phyloP scores from a whole-genome alignment of 2,797 vertebrate species.

The Craterocephalus amniculus region DNA sequence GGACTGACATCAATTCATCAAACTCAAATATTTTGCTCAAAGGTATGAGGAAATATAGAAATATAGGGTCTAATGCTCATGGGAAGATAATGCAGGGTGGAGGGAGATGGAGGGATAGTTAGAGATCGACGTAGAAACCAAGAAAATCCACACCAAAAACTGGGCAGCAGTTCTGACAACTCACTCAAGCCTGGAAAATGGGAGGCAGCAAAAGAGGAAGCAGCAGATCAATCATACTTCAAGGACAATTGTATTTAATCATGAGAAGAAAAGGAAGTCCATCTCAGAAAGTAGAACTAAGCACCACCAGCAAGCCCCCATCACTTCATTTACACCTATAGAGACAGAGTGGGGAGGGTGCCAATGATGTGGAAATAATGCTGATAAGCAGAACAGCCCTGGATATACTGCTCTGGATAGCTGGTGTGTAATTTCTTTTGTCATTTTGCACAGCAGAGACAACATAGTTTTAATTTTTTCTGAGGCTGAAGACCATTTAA shows the following conservation, averaged over 20 bases:
- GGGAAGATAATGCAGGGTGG: constrained; percentile 31
- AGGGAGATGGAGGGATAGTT: not conserved
- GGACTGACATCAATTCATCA: constrained; percentile 34
- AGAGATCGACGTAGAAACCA: constrained; percentile 23
- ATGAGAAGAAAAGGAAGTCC: constrained; percentile 23
- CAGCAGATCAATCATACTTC: constrained; percentile 52
- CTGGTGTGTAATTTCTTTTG: constrained; percentile 27
- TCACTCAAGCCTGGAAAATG: constrained; percentile 45
- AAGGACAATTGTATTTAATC: constrained; percentile 60
- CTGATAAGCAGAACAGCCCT: constrained; percentile 14
- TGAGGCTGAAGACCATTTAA: constrained; percentile 23
- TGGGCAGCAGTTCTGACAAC: constrained; percentile 49
- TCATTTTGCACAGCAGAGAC: constrained; percentile 8
- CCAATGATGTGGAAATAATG: constrained; percentile 16
- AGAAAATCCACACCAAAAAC: constrained; percentile 47
- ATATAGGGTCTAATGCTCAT: constrained; percentile 40
- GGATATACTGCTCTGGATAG: constrained; percentile 15
- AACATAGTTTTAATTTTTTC: constrained; percentile 21
- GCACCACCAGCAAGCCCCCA: constrained; percentile 6
- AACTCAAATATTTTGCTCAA: constrained; percentile 15
- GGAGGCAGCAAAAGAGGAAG: constrained; percentile 34
- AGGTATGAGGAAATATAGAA: constrained; percentile 40
- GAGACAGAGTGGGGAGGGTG: not conserved
- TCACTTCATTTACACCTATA: constrained; percentile 15
- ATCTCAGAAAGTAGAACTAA: constrained; percentile 24